Conservation (phyloP, 2,797 vertebrate species). For the Gymnothorax javanicus region DNA sequence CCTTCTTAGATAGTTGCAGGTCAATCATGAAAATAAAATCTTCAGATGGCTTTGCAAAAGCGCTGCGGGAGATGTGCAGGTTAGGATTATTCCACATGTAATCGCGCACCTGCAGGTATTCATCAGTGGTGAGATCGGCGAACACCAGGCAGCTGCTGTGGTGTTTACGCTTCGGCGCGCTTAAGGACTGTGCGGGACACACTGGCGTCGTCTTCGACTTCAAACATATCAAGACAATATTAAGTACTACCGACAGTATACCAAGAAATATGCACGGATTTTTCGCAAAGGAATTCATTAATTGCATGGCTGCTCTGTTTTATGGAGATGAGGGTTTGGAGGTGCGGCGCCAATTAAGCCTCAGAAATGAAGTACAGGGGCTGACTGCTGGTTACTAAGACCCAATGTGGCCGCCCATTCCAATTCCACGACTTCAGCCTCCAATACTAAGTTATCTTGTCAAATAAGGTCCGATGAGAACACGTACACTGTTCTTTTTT, state of each 20-base stretch:
- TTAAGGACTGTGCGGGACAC: slow-evolving; percentile 34
- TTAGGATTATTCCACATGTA: slow-evolving; percentile 72
- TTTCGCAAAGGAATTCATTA: slow-evolving; percentile 40
- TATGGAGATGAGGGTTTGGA: neutral
- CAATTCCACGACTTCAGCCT: neutral
- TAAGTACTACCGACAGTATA: slow-evolving; percentile 26
- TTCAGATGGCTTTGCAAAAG: slow-evolving; percentile 64
- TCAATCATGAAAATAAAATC: slow-evolving; percentile 84
- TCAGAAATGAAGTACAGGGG: neutral
- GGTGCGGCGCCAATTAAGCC: neutral
- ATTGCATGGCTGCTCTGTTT: neutral
- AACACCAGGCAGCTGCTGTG: slow-evolving; percentile 72
- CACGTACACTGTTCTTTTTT: neutral
- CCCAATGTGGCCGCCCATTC: neutral
- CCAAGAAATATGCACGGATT: slow-evolving; percentile 25
- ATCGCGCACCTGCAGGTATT: slow-evolving; percentile 72
- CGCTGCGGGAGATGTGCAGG: slow-evolving; percentile 68
- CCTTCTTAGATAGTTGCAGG: slow-evolving; percentile 77
- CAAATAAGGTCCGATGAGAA: neutral
- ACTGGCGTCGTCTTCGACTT: slow-evolving; percentile 47
- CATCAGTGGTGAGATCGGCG: slow-evolving; percentile 73
- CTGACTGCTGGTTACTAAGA: neutral
- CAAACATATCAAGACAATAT: slow-evolving; percentile 37
- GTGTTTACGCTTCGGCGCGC: slow-evolving; percentile 47
- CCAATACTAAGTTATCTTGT: neutral